Evolutionary conservation across 2,113 vertebrate species (phyloP).

Genomic region (Desmodus rotundus): DNA sequence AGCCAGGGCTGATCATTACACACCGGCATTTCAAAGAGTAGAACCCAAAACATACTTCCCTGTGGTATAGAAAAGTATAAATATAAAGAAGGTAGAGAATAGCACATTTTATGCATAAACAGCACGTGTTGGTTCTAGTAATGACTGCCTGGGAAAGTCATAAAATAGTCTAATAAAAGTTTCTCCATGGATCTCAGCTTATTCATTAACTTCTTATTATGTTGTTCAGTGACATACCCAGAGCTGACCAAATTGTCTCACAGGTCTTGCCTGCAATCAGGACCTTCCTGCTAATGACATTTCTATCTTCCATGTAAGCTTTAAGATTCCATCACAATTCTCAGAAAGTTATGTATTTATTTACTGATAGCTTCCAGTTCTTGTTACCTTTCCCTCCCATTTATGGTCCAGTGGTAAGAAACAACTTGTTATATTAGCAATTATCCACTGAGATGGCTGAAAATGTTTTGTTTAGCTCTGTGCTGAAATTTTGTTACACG

Average conservation of each 20-base stretch:
- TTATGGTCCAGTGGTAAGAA: background rate
- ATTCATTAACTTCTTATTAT: background rate
- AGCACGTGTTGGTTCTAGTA: background rate
- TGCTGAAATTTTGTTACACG: background rate
- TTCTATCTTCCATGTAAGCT: background rate
- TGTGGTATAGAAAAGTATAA: background rate
- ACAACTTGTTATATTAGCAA: background rate
- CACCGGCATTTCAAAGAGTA: background rate
- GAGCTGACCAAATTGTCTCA: background rate
- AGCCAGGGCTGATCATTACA: background rate
- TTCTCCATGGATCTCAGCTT: background rate
- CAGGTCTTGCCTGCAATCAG: background rate
- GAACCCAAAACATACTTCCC: background rate
- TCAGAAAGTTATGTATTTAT: background rate
- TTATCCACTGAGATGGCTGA: background rate
- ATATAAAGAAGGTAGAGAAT: background rate
- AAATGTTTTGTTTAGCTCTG: background rate
- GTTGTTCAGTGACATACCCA: background rate
- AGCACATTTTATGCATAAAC: background rate
- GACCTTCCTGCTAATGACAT: background rate
- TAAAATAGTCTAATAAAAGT: background rate
- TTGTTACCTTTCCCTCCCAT: background rate
- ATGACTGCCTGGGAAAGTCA: background rate
- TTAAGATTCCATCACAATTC: background rate
- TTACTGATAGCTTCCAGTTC: background rate